Evolutionary conservation across 2,888 invertebrate species (phyloP).

Genomic region (Xiphydria camelus): DNA sequence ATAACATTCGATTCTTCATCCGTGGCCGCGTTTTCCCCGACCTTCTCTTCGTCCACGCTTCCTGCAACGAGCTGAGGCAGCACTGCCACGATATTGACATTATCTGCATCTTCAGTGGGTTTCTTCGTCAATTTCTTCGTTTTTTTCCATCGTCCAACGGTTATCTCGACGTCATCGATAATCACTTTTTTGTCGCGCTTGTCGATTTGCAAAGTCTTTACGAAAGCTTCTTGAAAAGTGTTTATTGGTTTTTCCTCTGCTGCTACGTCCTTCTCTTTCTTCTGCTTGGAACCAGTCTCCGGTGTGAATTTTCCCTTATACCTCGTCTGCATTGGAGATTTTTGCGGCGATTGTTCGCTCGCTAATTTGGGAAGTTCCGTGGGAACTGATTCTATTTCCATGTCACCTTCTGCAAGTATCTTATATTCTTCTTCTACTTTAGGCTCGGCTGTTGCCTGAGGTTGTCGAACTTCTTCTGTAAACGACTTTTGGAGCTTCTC

Average conservation of each 20-base stretch:
- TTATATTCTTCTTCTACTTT: slow-evolving; percentile 5
- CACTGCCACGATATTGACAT: slow-evolving; percentile 8
- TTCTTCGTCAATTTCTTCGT: slow-evolving; percentile 27
- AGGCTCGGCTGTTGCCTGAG: slow-evolving; percentile 2
- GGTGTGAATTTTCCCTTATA: slow-evolving; percentile 37
- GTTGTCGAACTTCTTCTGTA: slow-evolving; percentile 4
- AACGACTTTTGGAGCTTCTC: no score
- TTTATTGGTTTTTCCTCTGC: slow-evolving; percentile 38
- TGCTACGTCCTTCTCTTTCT: slow-evolving; percentile 29
- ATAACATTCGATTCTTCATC: slow-evolving; percentile 13
- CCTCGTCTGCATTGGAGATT: slow-evolving; percentile 26
- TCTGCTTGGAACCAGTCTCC: slow-evolving; percentile 34
- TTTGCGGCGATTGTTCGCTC: slow-evolving; percentile 1
- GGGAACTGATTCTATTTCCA: slow-evolving; percentile 12
- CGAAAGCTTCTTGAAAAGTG: slow-evolving; percentile 46
- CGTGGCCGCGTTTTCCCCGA: slow-evolving; percentile 4
- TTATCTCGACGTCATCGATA: slow-evolving; percentile 20
- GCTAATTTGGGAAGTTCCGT: slow-evolving; percentile 3
- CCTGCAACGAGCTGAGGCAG: slow-evolving; percentile 1
- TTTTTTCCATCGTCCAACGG: slow-evolving; percentile 25
- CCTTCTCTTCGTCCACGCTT: slow-evolving; percentile 1
- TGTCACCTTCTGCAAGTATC: slow-evolving; percentile 5
- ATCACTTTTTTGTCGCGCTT: slow-evolving; percentile 28
- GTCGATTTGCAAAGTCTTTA: slow-evolving; percentile 45
- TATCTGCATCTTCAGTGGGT: slow-evolving; percentile 19